Percentiles rank a stretch among this genome's conserved stretches.
Conservation (phyloP, 2,797 vertebrate genomes). For the Sternotherus odoratus region DNA sequence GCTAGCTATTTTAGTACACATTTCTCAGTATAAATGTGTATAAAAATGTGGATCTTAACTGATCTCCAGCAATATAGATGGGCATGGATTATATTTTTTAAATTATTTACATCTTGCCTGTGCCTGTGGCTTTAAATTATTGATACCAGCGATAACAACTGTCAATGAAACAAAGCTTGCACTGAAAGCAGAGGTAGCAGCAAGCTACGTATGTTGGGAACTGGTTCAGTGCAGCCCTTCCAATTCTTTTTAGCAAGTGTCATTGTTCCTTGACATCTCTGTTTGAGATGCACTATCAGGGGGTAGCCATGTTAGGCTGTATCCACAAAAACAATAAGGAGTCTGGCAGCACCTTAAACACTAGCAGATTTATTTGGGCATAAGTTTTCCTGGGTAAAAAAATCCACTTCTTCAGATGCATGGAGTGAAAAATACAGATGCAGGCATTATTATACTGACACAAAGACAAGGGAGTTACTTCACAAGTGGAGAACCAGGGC, state of each 20-base stretch:
- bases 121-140: slow-evolving; percentile 69
- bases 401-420: no score
- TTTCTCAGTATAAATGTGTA: slow-evolving; percentile 16
- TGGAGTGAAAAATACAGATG: no score
- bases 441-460: no score
- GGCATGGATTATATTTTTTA: slow-evolving; percentile 60
- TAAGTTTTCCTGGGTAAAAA: no score
- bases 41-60: slow-evolving; percentile 49
- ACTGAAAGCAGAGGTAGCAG: slow-evolving; percentile 25
- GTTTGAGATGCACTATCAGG: no score
- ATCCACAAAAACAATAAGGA: no score
- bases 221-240: slow-evolving; percentile 3
- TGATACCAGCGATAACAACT: slow-evolving; percentile 59
- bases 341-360: no score
- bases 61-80: slow-evolving; percentile 32
- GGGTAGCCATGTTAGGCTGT: no score
- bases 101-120: slow-evolving; percentile 71
- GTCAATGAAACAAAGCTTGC: slow-evolving; percentile 60
- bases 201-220: background rate
- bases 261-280: background rate
- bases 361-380: no score
- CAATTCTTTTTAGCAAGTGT: slow-evolving; percentile 17
- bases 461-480: no score
- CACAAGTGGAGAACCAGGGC: no score
- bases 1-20: background rate